Evolutionary conservation across 2,888 invertebrate genomes (phyloP).

Genomic region (Drosophila putrida): DNA sequence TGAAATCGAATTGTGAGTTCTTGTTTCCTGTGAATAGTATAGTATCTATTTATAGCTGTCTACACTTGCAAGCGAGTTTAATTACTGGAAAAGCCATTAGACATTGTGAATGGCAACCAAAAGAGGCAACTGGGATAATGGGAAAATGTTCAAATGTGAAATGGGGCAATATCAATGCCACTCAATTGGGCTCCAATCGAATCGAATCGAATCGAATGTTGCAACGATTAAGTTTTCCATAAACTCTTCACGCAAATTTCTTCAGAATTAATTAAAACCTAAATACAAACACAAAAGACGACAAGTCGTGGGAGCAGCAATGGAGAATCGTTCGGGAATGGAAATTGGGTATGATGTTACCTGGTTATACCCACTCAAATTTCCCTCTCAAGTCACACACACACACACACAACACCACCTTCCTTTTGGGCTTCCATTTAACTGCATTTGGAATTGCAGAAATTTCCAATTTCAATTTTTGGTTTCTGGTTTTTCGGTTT

Average conservation of each 20-base stretch:
- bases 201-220: slow-evolving; percentile 1
- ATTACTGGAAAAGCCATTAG: slow-evolving; percentile 21
- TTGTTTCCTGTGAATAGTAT: too few species aligned
- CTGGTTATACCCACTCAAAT: slow-evolving; percentile 14
- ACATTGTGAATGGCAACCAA: slow-evolving; percentile 9
- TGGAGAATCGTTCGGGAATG: background rate
- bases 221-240: slow-evolving; percentile 31
- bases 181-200: slow-evolving; percentile 20
- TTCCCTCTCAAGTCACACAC: background rate
- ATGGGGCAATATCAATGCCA: slow-evolving; percentile 8
- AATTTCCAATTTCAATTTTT: slow-evolving; percentile 39
- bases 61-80: slow-evolving; percentile 13
- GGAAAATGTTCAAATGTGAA: background rate
- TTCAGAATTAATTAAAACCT: slow-evolving; percentile 65
- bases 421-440: background rate
- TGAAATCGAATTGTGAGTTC: too few species aligned
- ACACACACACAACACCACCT: background rate
- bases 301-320: background rate
- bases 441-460: slow-evolving; percentile 34
- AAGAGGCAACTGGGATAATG: background rate
- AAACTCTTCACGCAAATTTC: slow-evolving; percentile 45
- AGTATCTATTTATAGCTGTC: background rate
- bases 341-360: slow-evolving; percentile 1
- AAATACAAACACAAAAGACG: slow-evolving; percentile 45
- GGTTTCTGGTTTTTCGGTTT: slow-evolving; percentile 21